Percentiles rank a stretch among this genome's conserved stretches.
Evolutionary conservation across 2,888 invertebrate species (phyloP).

Genomic region (Ectropis crepuscularia): DNA sequence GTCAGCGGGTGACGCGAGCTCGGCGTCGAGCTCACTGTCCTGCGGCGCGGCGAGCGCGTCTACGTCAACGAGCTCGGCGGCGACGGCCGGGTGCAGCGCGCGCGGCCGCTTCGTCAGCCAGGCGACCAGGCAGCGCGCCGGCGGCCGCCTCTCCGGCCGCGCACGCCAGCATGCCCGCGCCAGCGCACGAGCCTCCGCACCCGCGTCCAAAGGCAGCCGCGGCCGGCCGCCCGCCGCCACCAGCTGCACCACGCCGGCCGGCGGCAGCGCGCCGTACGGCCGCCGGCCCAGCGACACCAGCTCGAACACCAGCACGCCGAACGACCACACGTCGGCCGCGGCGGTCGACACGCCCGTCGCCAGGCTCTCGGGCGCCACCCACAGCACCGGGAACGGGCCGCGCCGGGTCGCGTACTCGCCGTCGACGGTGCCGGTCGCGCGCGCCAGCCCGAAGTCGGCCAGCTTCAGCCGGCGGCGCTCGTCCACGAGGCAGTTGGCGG

Average conservation of each 20-base stretch:
- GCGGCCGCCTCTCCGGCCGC: slow-evolving; percentile 87
- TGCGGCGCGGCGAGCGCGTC: background rate
- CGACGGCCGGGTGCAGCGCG: slow-evolving; percentile 49
- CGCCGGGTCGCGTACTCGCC: slow-evolving; percentile 93
- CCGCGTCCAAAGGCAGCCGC: slow-evolving; percentile 86
- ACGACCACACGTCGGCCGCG: slow-evolving; percentile 95
- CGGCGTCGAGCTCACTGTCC: slow-evolving; percentile 43
- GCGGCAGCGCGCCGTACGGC: slow-evolving; percentile 91
- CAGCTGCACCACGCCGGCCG: slow-evolving; percentile 86
- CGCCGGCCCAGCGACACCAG: slow-evolving; percentile 95
- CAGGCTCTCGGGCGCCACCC: slow-evolving; percentile 96
- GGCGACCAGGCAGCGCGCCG: slow-evolving; percentile 89
- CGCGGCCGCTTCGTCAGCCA: slow-evolving; percentile 89
- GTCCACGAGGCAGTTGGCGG: slow-evolving; percentile 91
- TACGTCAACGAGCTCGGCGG: slow-evolving; percentile 38
- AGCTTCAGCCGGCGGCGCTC: slow-evolving; percentile 89
- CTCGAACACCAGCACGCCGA: slow-evolving; percentile 92
- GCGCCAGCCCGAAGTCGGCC: slow-evolving; percentile 95
- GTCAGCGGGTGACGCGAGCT: slow-evolving; percentile 14
- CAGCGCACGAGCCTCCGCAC: slow-evolving; percentile 75
- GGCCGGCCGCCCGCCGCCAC: slow-evolving; percentile 87
- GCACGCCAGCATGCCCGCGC: slow-evolving; percentile 91
- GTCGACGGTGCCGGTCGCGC: slow-evolving; percentile 87
- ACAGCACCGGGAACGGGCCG: slow-evolving; percentile 91
- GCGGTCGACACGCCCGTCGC: slow-evolving; percentile 91